A percentile compares a stretch with the other conserved stretches of the same genome.
Conservation (phyloP, 2,113 vertebrate species). For the Hippocampus abdominalis region DNA sequence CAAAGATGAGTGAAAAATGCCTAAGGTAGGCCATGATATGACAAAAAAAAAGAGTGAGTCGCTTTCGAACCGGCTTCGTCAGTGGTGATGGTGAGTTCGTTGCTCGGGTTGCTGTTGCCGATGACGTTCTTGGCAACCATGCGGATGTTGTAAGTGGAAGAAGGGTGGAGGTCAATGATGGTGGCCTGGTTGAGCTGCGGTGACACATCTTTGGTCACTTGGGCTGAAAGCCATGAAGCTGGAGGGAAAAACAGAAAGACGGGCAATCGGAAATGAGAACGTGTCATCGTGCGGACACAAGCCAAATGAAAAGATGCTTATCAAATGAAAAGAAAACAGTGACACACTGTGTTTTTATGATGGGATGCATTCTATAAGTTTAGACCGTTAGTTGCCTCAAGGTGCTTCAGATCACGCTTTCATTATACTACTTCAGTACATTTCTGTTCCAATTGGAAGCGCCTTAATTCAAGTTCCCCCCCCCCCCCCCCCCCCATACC, state of each 20-base stretch:
- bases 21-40: background rate
- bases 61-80: slow-evolving; percentile 91
- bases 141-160: slow-evolving; percentile 98
- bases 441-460: background rate
- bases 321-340: background rate
- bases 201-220: slow-evolving; percentile 98
- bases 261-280: background rate
- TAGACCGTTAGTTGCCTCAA: background rate
- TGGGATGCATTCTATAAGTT: background rate
- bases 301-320: background rate
- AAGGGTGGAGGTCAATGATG: slow-evolving; percentile 98
- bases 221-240: slow-evolving; percentile 97
- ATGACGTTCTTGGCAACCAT: slow-evolving; percentile 99
- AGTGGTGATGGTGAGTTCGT: slow-evolving; percentile 97
- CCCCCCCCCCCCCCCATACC: too few relatives aligned
- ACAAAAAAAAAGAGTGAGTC: background rate
- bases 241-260: slow-evolving; percentile 30
- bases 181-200: slow-evolving; percentile 98
- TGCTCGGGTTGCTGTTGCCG: slow-evolving; percentile 96
- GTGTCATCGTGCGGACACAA: background rate
- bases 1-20: background rate
- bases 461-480: background rate
- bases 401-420: background rate
- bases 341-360: background rate
- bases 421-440: background rate